Percentiles rank a stretch among this genome's conserved stretches.
phyloP scores from a whole-genome alignment of 2,797 vertebrate genomes.

The Pelobates cultripes region DNA sequence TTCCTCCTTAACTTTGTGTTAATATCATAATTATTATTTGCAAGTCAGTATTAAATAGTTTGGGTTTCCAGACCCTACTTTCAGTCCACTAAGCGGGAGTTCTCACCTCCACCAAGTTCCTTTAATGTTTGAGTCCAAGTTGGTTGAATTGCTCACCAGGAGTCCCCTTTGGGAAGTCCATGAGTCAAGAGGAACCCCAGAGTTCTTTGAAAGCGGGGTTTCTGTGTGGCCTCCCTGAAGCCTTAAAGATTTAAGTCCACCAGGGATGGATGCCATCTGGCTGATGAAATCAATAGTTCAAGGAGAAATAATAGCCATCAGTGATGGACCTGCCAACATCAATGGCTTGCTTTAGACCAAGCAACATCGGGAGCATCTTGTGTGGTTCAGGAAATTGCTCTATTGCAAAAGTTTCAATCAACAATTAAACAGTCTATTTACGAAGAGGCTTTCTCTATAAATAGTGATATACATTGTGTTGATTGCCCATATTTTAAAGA shows the following conservation, averaged over 20 bases:
- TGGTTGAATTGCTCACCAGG: neutral
- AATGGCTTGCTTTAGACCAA: slow-evolving; percentile 17
- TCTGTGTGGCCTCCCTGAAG: neutral
- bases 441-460: neutral
- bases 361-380: slow-evolving; percentile 1
- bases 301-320: slow-evolving; percentile 10
- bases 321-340: slow-evolving; percentile 51
- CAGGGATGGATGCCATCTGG: neutral
- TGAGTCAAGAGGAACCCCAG: neutral
- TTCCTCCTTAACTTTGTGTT: slow-evolving; percentile 19
- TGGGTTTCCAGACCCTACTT: slow-evolving; percentile 54
- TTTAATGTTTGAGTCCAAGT: slow-evolving; percentile 1
- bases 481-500: neutral
- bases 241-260: slow-evolving; percentile 17
- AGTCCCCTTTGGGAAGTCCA: neutral
- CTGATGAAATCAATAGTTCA: neutral
- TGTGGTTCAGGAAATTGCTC: slow-evolving; percentile 3
- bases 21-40: slow-evolving; percentile 30
- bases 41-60: slow-evolving; percentile 50
- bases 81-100: slow-evolving; percentile 25
- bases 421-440: slow-evolving; percentile 10
- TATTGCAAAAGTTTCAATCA: neutral
- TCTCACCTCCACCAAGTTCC: slow-evolving; percentile 9
- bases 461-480: neutral
- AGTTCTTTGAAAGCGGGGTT: neutral